These are phyloP conservation scores for Papilio polytes DNA, from an alignment of 1,140 invertebrate genomes.

Conservation along the genomic window DNA sequence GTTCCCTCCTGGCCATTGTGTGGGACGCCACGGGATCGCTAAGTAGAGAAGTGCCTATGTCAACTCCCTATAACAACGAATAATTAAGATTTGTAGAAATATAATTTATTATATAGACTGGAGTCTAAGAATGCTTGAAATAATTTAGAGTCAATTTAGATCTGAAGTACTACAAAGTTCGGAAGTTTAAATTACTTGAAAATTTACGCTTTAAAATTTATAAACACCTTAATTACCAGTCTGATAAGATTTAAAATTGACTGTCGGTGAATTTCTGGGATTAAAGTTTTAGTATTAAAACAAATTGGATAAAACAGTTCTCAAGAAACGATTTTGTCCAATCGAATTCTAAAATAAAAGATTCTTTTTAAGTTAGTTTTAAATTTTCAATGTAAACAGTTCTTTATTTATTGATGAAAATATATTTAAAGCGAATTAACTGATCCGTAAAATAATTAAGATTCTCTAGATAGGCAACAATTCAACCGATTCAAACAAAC, in stretches of 20 bases:
- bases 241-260: not conserved
- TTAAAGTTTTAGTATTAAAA: not conserved
- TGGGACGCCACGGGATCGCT: no score
- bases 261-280: not conserved
- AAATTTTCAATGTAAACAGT: no score
- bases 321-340: not conserved
- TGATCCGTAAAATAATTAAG: not conserved
- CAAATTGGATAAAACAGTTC: not conserved
- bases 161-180: not conserved
- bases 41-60: no score
- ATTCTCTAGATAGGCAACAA: not conserved
- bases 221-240: not conserved
- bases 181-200: slow-evolving; percentile 18
- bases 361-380: no score
- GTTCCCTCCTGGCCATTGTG: no score
- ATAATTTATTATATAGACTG: not conserved
- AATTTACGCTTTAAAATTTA: not conserved
- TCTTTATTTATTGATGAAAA: no score
- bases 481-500: not conserved
- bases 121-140: not conserved
- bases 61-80: no score
- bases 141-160: slow-evolving; percentile 9
- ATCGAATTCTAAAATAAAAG: no score
- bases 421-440: not conserved
- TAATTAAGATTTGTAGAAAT: slow-evolving; percentile 5